A percentile compares a stretch with the other conserved stretches of the same genome.
These are phyloP conservation scores for Lissocephala sabroskyi DNA, from an alignment of 2,888 invertebrate species.

Conservation along the genomic window DNA sequence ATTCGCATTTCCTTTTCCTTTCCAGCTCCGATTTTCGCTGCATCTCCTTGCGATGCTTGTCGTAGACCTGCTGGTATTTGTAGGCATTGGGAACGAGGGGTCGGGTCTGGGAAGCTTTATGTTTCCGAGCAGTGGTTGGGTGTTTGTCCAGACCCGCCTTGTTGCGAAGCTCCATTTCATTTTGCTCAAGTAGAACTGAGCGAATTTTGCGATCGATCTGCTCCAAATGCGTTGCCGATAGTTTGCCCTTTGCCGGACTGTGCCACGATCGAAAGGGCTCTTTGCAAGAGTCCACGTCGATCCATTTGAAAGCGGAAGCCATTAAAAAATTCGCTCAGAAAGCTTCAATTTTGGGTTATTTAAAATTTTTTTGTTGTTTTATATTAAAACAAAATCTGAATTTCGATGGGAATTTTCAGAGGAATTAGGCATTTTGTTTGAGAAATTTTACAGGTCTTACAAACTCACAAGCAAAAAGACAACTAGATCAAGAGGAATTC, in stretches of 20 bases:
- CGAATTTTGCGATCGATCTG: constrained; percentile 13
- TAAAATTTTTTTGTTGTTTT: too few species aligned
- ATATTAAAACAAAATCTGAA: too few species aligned
- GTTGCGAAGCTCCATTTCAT: constrained; percentile 23
- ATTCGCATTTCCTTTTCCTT: not conserved
- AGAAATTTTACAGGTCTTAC: too few species aligned
- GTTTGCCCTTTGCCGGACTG: not conserved
- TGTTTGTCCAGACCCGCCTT: constrained; percentile 32
- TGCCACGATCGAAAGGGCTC: too few species aligned
- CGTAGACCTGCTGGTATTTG: constrained; percentile 19
- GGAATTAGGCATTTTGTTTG: too few species aligned
- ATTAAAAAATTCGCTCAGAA: too few species aligned
- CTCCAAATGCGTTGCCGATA: constrained; percentile 1
- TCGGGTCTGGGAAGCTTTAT: not conserved
- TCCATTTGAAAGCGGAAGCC: constrained; percentile 12
- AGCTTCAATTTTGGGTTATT: too few species aligned
- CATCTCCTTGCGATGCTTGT: constrained; percentile 5
- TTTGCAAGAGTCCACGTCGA: not conserved
- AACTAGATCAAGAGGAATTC: too few species aligned
- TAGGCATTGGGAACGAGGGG: constrained; percentile 11
- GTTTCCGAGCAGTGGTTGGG: not conserved
- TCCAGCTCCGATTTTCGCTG: not conserved
- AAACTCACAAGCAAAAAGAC: too few species aligned
- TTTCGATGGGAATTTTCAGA: too few species aligned
- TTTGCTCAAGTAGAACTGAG: constrained; percentile 26